Conservation (phyloP, 23 tunicate genomes). For the Styela clava region DNA sequence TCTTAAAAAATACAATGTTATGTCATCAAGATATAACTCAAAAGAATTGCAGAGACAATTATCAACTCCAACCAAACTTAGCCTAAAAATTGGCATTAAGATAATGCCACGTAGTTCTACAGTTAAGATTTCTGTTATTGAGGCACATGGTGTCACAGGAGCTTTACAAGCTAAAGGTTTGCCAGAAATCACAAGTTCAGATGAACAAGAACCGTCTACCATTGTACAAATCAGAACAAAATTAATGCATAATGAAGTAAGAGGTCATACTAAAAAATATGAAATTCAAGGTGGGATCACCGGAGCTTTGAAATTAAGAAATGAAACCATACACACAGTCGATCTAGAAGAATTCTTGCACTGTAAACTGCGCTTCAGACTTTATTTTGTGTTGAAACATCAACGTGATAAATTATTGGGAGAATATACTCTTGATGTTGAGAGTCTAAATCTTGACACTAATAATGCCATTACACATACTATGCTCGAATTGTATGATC, state of each 20-base stretch:
- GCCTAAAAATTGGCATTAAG: slow-evolving; percentile 60
- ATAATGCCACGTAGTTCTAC: slow-evolving; percentile 42
- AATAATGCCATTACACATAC: slow-evolving; percentile 46
- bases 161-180: slow-evolving; percentile 31
- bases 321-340: slow-evolving; percentile 62
- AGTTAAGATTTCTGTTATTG: slow-evolving; percentile 72
- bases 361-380: slow-evolving; percentile 55
- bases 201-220: slow-evolving; percentile 29
- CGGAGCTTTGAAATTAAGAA: slow-evolving; percentile 69
- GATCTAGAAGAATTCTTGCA: slow-evolving; percentile 45
- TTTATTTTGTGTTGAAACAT: slow-evolving; percentile 76
- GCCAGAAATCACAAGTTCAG: slow-evolving; percentile 9
- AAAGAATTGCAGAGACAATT: slow-evolving; percentile 25
- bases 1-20: slow-evolving; percentile 46
- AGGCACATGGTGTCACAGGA: slow-evolving; percentile 27
- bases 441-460: slow-evolving; percentile 31
- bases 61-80: slow-evolving; percentile 3
- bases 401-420: slow-evolving; percentile 68
- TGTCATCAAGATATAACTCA: slow-evolving; percentile 22
- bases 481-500: slow-evolving; percentile 58
- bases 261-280: slow-evolving; percentile 86
- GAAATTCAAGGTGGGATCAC: slow-evolving; percentile 53
- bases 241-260: slow-evolving; percentile 47
- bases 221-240: slow-evolving; percentile 78
- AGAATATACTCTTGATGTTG: slow-evolving; percentile 63